Percentiles rank a stretch among this genome's conserved stretches.
Conservation (phyloP, 2,888 invertebrate species). For the Amphipoea oculea region DNA sequence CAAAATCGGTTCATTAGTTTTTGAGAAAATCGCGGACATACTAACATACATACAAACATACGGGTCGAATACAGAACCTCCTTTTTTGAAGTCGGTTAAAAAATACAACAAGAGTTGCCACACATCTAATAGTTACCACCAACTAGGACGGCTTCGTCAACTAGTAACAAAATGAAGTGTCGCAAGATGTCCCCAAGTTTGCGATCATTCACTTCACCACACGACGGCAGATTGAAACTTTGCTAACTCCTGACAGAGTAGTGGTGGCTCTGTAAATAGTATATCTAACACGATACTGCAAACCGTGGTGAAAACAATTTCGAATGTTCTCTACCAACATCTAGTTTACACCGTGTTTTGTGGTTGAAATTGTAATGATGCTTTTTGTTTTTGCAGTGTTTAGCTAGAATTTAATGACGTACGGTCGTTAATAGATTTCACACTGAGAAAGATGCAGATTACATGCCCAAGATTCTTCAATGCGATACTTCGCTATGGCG, state of each 20-base stretch:
- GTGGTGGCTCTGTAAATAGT: constrained; percentile 16
- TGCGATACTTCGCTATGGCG: too few species aligned
- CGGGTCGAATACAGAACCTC: too few species aligned
- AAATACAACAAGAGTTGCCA: not conserved
- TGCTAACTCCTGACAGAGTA: constrained; percentile 30
- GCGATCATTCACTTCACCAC: constrained; percentile 29
- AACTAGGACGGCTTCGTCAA: not conserved
- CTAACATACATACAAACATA: too few species aligned
- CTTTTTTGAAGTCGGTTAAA: too few species aligned
- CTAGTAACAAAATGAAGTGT: constrained; percentile 42
- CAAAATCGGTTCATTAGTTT: too few species aligned
- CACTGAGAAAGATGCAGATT: too few species aligned
- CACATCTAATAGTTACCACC: not conserved
- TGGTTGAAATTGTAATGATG: not conserved
- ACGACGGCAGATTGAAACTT: constrained; percentile 34
- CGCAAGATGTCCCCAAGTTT: constrained; percentile 25
- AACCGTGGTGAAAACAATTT: constrained; percentile 8
- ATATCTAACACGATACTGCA: constrained; percentile 3
- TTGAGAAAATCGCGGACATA: too few species aligned
- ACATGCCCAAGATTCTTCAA: too few species aligned
- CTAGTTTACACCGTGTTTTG: constrained; percentile 1
- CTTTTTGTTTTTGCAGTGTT: too few species aligned
- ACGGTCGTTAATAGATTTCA: too few species aligned
- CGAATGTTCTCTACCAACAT: not conserved
- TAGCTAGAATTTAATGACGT: too few species aligned